These are phyloP conservation scores for Mylabris phalerata DNA, from an alignment of 1,140 invertebrate species.

Conservation along the genomic window DNA sequence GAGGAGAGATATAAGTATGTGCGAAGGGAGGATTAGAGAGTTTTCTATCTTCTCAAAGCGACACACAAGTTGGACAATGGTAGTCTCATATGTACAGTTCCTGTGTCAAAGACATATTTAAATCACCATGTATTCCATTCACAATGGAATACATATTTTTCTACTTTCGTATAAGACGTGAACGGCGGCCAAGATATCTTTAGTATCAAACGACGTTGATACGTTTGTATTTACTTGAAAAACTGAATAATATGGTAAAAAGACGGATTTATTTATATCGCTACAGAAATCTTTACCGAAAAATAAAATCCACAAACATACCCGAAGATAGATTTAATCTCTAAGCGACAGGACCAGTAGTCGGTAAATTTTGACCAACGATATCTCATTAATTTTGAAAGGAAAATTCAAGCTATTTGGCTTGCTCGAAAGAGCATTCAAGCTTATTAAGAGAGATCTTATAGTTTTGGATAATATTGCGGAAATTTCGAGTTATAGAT, in stretches of 20 bases:
- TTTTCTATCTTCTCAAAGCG: constrained; percentile 6
- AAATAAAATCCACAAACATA: too few species aligned
- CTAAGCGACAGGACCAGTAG: too few species aligned
- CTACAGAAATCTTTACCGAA: too few species aligned
- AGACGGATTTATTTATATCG: constrained; percentile 2
- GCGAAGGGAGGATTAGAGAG: constrained; percentile 5
- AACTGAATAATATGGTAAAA: constrained; percentile 2
- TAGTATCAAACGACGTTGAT: constrained; percentile 6
- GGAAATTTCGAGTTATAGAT: too few species aligned
- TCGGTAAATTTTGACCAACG: too few species aligned
- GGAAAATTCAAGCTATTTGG: too few species aligned
- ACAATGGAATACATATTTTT: constrained; percentile 17
- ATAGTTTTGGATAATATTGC: too few species aligned
- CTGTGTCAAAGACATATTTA: constrained; percentile 17
- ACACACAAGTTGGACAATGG: constrained; percentile 10
- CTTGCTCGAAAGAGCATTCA: too few species aligned
- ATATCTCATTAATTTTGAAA: too few species aligned
- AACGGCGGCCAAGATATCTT: constrained; percentile 8
- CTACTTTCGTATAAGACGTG: constrained; percentile 12
- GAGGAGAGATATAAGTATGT: background rate
- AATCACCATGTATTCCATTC: constrained; percentile 12
- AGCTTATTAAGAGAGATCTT: too few species aligned
- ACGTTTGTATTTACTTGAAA: constrained; percentile 1
- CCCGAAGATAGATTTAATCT: too few species aligned
- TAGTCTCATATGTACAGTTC: background rate